Evolutionary conservation across 2,888 invertebrate genomes (phyloP).

Genomic region (Watsonalla binaria): DNA sequence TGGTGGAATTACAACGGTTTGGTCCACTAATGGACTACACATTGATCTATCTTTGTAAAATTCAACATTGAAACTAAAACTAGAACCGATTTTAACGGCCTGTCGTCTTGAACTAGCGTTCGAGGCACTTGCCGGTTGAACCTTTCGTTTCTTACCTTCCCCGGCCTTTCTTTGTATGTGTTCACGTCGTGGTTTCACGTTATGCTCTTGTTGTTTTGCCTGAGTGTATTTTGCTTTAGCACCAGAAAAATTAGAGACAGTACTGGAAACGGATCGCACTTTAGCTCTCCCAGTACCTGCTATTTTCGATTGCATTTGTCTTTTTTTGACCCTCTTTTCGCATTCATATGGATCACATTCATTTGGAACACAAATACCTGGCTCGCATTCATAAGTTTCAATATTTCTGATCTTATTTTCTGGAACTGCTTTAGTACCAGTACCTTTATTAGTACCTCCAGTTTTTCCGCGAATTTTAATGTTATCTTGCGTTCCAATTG

Average conservation of each 20-base stretch:
- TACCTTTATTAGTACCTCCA: conserved; percentile 12
- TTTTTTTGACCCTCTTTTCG: conserved; percentile 25
- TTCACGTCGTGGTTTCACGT: not conserved
- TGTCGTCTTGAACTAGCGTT: not conserved
- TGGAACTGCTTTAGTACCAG: conserved; percentile 7
- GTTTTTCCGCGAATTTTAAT: not conserved
- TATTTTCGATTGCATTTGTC: conserved; percentile 9
- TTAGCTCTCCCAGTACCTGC: conserved; percentile 9
- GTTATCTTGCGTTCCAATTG: not conserved
- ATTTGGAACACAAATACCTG: conserved; percentile 31
- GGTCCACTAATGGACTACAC: conserved; percentile 3
- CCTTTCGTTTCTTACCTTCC: not conserved
- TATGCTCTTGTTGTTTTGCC: not conserved
- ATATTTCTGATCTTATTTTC: conserved; percentile 9
- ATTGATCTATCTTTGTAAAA: conserved; percentile 18
- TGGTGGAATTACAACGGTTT: not conserved
- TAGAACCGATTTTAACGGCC: conserved; percentile 13
- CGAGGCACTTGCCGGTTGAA: not conserved
- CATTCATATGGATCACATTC: conserved; percentile 34
- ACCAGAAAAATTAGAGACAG: conserved; percentile 1
- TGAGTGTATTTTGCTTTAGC: conserved; percentile 9
- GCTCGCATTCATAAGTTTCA: conserved; percentile 38
- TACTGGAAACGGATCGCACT: conserved; percentile 7
- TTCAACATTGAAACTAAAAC: conserved; percentile 24
- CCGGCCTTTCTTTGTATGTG: not conserved